Percentiles rank a stretch among this genome's conserved stretches.
These are phyloP conservation scores for Neomorphus geoffroyi DNA, from an alignment of 2,797 vertebrate genomes.

Conservation along the genomic window DNA sequence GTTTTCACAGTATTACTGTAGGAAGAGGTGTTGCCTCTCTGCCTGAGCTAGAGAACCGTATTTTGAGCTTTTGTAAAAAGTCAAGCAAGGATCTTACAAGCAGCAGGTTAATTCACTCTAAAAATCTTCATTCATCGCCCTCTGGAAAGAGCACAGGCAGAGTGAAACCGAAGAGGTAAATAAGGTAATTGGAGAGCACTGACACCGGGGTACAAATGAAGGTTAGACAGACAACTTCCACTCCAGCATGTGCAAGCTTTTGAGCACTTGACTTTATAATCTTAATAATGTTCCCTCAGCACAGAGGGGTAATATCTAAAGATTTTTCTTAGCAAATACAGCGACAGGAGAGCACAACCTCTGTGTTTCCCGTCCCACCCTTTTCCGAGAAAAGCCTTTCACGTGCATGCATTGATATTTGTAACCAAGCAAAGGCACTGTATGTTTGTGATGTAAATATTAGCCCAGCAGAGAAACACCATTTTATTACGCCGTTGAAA, in stretches of 20 bases:
- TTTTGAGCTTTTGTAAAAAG: neutral
- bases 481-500: neutral
- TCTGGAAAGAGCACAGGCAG: neutral
- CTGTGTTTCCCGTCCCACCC: neutral
- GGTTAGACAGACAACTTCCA: constrained; percentile 20
- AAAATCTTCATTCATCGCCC: neutral
- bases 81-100: neutral
- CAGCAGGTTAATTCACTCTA: neutral
- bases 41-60: neutral
- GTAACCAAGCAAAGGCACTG: constrained; percentile 25
- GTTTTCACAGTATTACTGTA: neutral
- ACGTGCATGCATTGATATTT: neutral
- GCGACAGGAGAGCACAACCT: neutral
- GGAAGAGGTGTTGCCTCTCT: neutral
- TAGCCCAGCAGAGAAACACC: constrained; percentile 29
- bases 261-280: neutral
- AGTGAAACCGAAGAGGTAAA: neutral
- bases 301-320: neutral
- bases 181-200: neutral
- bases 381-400: constrained; percentile 5
- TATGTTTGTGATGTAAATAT: constrained; percentile 66
- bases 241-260: neutral
- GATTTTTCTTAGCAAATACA: neutral
- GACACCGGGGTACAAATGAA: neutral
- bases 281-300: neutral